Evolutionary conservation across 2,888 invertebrate species (phyloP).

Genomic region (Dryobota labecula): DNA sequence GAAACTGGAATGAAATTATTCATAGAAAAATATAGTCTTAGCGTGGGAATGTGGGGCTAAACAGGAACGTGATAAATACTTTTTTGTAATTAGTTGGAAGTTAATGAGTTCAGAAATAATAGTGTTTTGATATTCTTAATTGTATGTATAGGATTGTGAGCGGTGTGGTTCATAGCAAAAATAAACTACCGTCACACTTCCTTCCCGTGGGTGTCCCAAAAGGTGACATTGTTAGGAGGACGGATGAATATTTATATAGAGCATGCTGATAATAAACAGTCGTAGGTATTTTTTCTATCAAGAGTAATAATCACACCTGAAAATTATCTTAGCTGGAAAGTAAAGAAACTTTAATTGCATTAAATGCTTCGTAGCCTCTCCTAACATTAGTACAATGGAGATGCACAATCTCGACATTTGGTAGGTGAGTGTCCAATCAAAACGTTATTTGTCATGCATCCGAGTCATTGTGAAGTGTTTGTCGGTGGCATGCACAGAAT

Average conservation of each 20-base stretch:
- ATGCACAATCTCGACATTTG: constrained; percentile 69
- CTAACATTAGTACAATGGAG: constrained; percentile 64
- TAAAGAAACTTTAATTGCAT: background rate
- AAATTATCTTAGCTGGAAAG: background rate
- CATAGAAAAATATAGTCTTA: constrained; percentile 55
- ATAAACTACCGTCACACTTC: background rate
- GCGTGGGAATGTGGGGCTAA: constrained; percentile 53
- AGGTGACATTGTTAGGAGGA: background rate
- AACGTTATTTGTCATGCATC: constrained; percentile 89
- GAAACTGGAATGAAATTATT: constrained; percentile 66
- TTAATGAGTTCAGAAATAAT: constrained; percentile 22
- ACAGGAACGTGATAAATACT: constrained; percentile 27
- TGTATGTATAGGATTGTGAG: background rate
- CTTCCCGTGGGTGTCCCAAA: background rate
- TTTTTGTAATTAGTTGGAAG: constrained; percentile 36
- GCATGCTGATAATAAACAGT: background rate
- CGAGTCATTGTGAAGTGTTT: constrained; percentile 88
- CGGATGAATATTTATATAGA: background rate
- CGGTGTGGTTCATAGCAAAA: background rate
- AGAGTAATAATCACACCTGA: background rate
- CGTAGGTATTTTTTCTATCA: background rate
- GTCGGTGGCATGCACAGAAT: constrained; percentile 86
- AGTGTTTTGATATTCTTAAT: background rate
- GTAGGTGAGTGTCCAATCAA: constrained; percentile 85
- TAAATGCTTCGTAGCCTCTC: constrained; percentile 7